These are phyloP conservation scores for Lordiphosa clarofinis DNA, from an alignment of 1,140 invertebrate species.

Conservation along the genomic window DNA sequence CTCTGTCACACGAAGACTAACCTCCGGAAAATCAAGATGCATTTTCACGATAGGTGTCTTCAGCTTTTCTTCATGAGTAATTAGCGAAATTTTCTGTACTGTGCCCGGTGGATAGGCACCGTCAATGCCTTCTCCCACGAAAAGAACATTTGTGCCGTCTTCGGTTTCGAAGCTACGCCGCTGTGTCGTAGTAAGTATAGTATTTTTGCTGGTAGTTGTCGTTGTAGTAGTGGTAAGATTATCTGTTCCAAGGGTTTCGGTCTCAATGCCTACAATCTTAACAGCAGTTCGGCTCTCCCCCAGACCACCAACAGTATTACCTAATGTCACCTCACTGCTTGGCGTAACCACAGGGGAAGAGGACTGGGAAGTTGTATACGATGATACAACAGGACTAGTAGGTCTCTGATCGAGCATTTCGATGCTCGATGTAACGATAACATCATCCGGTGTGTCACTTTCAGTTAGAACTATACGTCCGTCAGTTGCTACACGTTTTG, in stretches of 20 bases:
- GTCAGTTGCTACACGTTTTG: slow-evolving; percentile 70
- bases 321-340: slow-evolving; percentile 33
- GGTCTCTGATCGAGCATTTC: slow-evolving; percentile 72
- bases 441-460: slow-evolving; percentile 60
- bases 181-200: slow-evolving; percentile 63
- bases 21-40: slow-evolving; percentile 81
- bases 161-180: slow-evolving; percentile 73
- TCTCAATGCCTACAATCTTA: slow-evolving; percentile 67
- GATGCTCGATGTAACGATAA: slow-evolving; percentile 71
- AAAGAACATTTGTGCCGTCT: slow-evolving; percentile 76
- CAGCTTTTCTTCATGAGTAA: slow-evolving; percentile 85
- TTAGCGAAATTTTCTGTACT: slow-evolving; percentile 84
- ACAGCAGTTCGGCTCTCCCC: slow-evolving; percentile 47
- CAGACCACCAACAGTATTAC: slow-evolving; percentile 37
- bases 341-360: slow-evolving; percentile 39
- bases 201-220: slow-evolving; percentile 58
- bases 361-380: slow-evolving; percentile 15
- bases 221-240: slow-evolving; percentile 61
- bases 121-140: slow-evolving; percentile 74
- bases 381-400: slow-evolving; percentile 44
- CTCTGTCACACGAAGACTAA: slow-evolving; percentile 74
- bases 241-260: slow-evolving; percentile 35
- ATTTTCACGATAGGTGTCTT: slow-evolving; percentile 84
- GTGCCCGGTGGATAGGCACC: slow-evolving; percentile 77
- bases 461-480: slow-evolving; percentile 71